Base-by-base conservation (phyloP, 1,140 invertebrate genomes). In the Camponotus floridanus region DNA sequence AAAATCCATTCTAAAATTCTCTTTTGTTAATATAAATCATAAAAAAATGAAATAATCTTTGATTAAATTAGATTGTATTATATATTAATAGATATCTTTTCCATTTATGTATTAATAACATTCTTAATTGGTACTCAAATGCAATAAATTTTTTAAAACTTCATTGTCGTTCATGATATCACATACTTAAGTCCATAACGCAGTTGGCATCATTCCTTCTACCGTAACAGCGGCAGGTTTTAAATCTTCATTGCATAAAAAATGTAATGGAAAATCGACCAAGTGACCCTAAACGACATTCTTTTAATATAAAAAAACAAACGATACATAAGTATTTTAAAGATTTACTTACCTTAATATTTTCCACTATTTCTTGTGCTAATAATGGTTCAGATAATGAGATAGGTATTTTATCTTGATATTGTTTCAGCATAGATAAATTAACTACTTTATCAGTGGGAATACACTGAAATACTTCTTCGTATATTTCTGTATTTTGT, bases 381-480 rank as follows among this genome's bases (percentile, higher is more conserved):
- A 96, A 91, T 8, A 96, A 95, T n/a, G 97, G 96, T 93, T 99
- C 96, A 0, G 95, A 96, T 39, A 96, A 95, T 92, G 96, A 97
- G 6, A 99, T 91, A 7, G 95, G 96, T 87, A 94, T 96, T 86
- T 96, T 95, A 84, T 97, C 96, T 92, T 98, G 96, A 93, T 97
- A 98, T 31, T 96, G 95, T 91, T 96, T 97, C 48, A 99, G 94
- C 86, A 97, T 96, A 0, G 95, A 94, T 94, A 99, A 99, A 31
- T 96, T 97, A 65, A 96, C 96, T 0, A 98, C 97, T 76, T 96
- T 94, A 94, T 99, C 97, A 0, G 97, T 97, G 2, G 98, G 98
- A 90, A 99, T 96, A 90, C 97, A 98, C 88, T 97, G 97, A 92
- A 98, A 98, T 70, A 98, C 98, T 95, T 98, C 96, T 92, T 99